Evolutionary conservation across 2,888 invertebrate genomes (phyloP), one percentile per base, ranked within the genome.

Genomic region (Spicauda simplicius): DNA sequence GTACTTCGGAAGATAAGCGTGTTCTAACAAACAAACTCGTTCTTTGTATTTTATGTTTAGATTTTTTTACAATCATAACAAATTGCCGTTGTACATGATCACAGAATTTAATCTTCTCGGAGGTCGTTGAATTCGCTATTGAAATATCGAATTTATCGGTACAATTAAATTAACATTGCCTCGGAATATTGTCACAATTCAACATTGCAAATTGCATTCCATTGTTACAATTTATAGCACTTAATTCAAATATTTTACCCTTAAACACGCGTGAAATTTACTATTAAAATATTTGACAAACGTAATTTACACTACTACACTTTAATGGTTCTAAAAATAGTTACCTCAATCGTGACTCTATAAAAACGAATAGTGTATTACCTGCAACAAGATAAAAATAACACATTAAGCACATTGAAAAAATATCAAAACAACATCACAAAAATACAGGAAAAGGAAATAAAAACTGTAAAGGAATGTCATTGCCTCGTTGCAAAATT

Each of bases 361-460:
- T 33, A 48, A 37, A 33, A 64, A 64, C 64, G n/a, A 64, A 64
- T 58, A 14, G 25, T 62, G 64, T 66, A 60, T 77, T 75, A 77
- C 77, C 77, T 78, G 76, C 56, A 75, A 78, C 71, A 72, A 73
- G 71, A 68, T 64, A 71, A 72, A 74, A 58, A 58, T 64, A 57
- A 72, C 58, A 63, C 58, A 69, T 64, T 37, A 55, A 45, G 16
- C 63, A 50, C 64, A 45, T 33, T 33, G 50, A 7, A 57, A 57
- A 50, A 57, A 64, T 19, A 11, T 45, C 48, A 30, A 41, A 37
- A 54, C 16, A 30, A 16, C 16, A n/a, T 19, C 11, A 54, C 12
- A 41, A 53, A n/a, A 62, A n/a, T 45, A 54, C 11, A 37, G 12
- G 18, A 18, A 18, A 59, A 37, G 12, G 18, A 18, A 18, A 48